Conservation (phyloP, 1,140 invertebrate genomes). For the Orchestia grillus region DNA sequence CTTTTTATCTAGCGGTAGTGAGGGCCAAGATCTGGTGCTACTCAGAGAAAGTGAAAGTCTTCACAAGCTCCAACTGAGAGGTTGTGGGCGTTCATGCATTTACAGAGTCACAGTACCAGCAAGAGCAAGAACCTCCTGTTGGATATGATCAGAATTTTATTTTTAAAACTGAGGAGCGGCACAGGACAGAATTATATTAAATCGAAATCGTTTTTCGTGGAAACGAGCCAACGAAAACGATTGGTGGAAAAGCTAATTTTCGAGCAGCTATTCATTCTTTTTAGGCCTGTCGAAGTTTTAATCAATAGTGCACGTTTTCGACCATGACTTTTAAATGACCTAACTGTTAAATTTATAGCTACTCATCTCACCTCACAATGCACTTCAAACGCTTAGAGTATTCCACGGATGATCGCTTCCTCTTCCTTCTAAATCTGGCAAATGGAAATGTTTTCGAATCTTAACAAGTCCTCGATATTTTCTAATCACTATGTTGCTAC, state of each 20-base stretch:
- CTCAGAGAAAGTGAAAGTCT: slow-evolving; percentile 18
- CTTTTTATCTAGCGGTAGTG: background rate
- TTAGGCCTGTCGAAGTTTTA: background rate
- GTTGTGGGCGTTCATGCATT: slow-evolving; percentile 24
- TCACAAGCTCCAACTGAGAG: background rate
- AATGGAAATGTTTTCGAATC: background rate
- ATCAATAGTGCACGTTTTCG: background rate
- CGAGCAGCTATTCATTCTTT: background rate
- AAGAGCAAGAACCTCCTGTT: background rate
- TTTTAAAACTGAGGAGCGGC: background rate
- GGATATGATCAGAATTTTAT: background rate
- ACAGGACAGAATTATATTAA: background rate
- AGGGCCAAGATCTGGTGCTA: background rate
- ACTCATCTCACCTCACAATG: background rate
- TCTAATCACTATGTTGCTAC: background rate
- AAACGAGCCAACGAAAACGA: background rate
- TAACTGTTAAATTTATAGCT: background rate
- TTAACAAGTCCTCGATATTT: background rate
- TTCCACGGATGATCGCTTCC: background rate
- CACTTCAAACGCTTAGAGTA: background rate
- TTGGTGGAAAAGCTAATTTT: background rate
- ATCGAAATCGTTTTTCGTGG: background rate
- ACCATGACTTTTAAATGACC: background rate
- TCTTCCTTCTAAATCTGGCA: background rate
- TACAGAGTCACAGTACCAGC: background rate